Evolutionary conservation across 2,888 invertebrate species (phyloP), one percentile per base, ranked within the genome.

Genomic region (Tachina lurida): DNA sequence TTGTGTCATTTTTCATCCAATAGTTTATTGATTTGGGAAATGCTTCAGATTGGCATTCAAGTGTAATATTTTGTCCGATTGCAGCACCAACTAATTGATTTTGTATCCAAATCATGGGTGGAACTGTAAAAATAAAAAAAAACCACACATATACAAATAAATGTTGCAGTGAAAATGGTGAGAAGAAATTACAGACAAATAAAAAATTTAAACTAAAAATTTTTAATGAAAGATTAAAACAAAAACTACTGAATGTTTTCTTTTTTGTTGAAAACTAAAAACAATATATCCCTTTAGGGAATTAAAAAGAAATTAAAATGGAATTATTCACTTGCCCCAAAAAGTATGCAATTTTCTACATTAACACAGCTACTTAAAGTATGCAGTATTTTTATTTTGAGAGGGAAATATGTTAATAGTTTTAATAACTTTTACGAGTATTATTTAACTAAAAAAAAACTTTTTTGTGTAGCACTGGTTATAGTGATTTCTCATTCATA

Each of bases 11-110:
- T 90, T 94, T 94, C 88, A 95, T 95, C 96, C 96, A 96, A 90
- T 96, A 96, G 93, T 95, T 96, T 90, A 96, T 95, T 84, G 95
- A 95, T 91, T 95, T 95, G 17, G 96, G 96, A 91, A 94, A 95
- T 43, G 96, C 96, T 92, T 96, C 96, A 68, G 95, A 95, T 90
- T 95, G 94, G 90, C 96, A 96, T 90, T 95, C 95, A 88, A 96
- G 91, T n/a, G 94, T 94, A 89, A 95, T 94, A 89, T 94, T 94
- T 89, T 95, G 95, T 49, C 95, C 95, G 87, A 94, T 93, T 87
- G 94, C 94, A 19, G 95, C 95, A 19, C 95, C 96, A 15, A 96
- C 95, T 90, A 96, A 93, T 92, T 95, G 95, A 93, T 96, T 95
- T 89, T 95, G 95, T 88, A 96, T 95, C 94, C 94, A 95, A 88